Evolutionary conservation across 2,888 invertebrate genomes (phyloP).

Genomic region (Volucella inanis): DNA sequence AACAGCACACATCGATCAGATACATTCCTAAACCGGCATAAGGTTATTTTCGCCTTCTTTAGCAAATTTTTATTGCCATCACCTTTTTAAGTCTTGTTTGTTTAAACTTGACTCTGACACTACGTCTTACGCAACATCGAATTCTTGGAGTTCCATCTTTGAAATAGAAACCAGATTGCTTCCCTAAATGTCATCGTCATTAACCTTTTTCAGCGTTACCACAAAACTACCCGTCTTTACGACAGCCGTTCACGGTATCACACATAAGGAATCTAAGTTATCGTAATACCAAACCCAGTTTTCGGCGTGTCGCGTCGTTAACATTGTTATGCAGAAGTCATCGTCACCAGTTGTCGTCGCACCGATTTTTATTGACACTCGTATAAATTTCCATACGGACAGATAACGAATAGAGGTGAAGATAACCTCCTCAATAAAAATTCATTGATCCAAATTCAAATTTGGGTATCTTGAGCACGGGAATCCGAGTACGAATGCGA

Average conservation of each 20-base stretch:
- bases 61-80: too few relatives aligned
- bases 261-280: too few relatives aligned
- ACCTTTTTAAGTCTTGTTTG: too few relatives aligned
- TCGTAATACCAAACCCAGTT: neutral
- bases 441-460: constrained; percentile 73
- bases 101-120: too few relatives aligned
- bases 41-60: too few relatives aligned
- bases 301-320: neutral
- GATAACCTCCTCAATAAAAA: constrained; percentile 67
- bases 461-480: constrained; percentile 54
- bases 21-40: too few relatives aligned
- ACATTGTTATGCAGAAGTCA: constrained; percentile 68
- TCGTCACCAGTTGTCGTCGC: constrained; percentile 59
- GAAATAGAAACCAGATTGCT: constrained; percentile 29
- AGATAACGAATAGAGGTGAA: constrained; percentile 53
- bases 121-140: too few relatives aligned
- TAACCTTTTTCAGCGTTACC: constrained; percentile 41
- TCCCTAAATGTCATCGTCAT: constrained; percentile 40
- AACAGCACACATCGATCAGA: too few relatives aligned
- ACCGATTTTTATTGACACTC: constrained; percentile 71
- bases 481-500: constrained; percentile 10
- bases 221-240: neutral
- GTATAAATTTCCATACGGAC: constrained; percentile 70
- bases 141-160: too few relatives aligned
- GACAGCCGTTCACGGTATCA: too few relatives aligned